Percentiles rank a stretch among this genome's conserved stretches.
phyloP scores from a whole-genome alignment of 1,140 invertebrate species.

The Brachionus sp. region DNA sequence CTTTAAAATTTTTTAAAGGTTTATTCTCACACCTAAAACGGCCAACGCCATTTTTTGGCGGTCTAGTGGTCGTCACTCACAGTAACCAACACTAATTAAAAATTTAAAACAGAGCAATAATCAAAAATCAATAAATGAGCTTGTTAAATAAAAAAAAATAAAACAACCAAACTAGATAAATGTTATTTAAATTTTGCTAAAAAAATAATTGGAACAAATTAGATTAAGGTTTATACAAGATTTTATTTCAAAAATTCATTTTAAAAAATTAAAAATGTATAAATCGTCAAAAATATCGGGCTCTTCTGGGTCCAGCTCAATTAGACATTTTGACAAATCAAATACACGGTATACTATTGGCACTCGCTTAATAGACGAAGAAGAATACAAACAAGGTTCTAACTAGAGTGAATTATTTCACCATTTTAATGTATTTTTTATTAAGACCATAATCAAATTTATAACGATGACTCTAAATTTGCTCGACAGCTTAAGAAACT shows the following conservation, averaged over 20 bases:
- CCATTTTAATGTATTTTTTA: background rate
- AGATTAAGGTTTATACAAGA: background rate
- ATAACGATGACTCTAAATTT: conserved; percentile 43
- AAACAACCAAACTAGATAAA: background rate
- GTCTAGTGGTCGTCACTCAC: too few relatives aligned
- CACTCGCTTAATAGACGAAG: conserved; percentile 34
- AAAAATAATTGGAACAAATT: background rate
- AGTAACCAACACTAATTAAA: too few relatives aligned
- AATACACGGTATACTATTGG: background rate
- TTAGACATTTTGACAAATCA: background rate
- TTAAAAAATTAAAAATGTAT: background rate
- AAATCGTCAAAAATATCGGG: conserved; percentile 23
- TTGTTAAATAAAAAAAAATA: too few relatives aligned
- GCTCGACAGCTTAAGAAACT: conserved; percentile 26
- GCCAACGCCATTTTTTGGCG: too few relatives aligned
- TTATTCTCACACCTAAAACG: too few relatives aligned
- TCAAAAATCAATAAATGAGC: too few relatives aligned
- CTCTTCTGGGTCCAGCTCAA: background rate
- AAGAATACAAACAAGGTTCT: conserved; percentile 37
- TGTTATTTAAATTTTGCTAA: background rate
- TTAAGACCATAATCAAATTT: conserved; percentile 15
- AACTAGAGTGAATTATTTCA: background rate
- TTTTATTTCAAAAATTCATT: background rate
- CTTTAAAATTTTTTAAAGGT: too few relatives aligned
- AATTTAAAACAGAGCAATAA: too few relatives aligned